Conservation (phyloP, 2,888 invertebrate genomes). For the Epirrita christyi region DNA sequence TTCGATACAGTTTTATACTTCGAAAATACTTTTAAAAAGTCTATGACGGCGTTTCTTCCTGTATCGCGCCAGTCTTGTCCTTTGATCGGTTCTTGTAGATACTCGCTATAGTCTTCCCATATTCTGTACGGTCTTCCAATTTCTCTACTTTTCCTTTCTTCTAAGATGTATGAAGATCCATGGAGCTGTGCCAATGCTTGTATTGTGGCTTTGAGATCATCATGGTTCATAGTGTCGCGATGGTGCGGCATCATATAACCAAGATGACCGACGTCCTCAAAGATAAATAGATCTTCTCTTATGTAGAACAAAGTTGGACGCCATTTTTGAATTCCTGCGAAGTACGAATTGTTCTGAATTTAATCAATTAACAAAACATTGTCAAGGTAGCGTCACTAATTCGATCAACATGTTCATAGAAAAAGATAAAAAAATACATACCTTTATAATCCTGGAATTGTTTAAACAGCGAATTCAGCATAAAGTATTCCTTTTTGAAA, state of each 20-base stretch:
- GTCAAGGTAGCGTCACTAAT: no score
- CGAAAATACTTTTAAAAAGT: constrained; percentile 65
- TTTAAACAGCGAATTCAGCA: constrained; percentile 63
- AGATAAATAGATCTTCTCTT: constrained; percentile 66
- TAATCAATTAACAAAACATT: background rate
- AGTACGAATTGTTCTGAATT: background rate
- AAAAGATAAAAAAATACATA: constrained; percentile 38
- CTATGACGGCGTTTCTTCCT: constrained; percentile 67
- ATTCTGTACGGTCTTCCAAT: constrained; percentile 63
- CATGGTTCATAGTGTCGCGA: constrained; percentile 55
- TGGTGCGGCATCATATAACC: constrained; percentile 66
- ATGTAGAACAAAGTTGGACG: constrained; percentile 59
- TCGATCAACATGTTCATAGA: background rate
- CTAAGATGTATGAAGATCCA: constrained; percentile 75
- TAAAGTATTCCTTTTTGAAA: constrained; percentile 66
- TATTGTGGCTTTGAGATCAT: constrained; percentile 69
- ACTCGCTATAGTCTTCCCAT: constrained; percentile 65
- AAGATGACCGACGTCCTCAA: constrained; percentile 65
- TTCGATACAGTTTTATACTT: constrained; percentile 53
- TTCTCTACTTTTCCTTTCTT: constrained; percentile 65
- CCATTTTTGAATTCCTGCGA: constrained; percentile 60
- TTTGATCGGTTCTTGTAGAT: constrained; percentile 57
- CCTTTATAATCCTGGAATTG: constrained; percentile 58
- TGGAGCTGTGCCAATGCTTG: constrained; percentile 78
- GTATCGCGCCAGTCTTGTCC: constrained; percentile 61